Conservation (phyloP, 35 echinoderm and acorn worm genomes). For the Anneissia japonica region DNA sequence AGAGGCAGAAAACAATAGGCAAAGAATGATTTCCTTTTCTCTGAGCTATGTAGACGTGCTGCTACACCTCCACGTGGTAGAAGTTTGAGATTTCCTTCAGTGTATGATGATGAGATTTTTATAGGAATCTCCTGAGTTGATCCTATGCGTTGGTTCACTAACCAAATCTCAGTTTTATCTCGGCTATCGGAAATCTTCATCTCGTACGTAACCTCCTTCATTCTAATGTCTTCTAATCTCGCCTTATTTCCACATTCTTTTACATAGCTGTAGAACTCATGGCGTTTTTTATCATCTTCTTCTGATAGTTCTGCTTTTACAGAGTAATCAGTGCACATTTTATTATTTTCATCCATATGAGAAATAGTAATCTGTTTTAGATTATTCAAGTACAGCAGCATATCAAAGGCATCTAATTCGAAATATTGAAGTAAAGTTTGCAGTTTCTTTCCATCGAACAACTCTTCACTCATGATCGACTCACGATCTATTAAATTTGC, state of each 20-base stretch:
- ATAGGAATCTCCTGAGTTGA: too few species aligned
- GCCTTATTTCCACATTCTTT: background rate
- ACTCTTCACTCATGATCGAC: background rate
- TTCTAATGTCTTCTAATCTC: constrained; percentile 21
- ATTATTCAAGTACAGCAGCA: background rate
- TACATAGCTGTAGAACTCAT: background rate
- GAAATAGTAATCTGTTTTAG: background rate
- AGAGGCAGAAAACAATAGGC: constrained; percentile 76
- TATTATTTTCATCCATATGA: background rate
- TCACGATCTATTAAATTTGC: background rate
- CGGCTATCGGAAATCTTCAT: background rate
- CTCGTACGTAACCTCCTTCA: constrained; percentile 31
- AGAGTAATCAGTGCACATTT: background rate
- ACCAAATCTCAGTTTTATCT: too few species aligned
- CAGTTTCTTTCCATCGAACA: background rate
- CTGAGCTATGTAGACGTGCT: background rate
- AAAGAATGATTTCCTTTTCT: background rate
- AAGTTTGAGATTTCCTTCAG: background rate
- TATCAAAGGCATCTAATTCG: constrained; percentile 18
- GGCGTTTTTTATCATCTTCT: background rate
- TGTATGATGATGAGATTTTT: too few species aligned
- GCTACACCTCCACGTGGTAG: background rate
- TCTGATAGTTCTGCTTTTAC: constrained; percentile 11
- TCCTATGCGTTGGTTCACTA: constrained; percentile 13
- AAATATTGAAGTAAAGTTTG: background rate